Evolutionary conservation across 2,888 invertebrate species (phyloP).

Genomic region (Eilema griseolum): DNA sequence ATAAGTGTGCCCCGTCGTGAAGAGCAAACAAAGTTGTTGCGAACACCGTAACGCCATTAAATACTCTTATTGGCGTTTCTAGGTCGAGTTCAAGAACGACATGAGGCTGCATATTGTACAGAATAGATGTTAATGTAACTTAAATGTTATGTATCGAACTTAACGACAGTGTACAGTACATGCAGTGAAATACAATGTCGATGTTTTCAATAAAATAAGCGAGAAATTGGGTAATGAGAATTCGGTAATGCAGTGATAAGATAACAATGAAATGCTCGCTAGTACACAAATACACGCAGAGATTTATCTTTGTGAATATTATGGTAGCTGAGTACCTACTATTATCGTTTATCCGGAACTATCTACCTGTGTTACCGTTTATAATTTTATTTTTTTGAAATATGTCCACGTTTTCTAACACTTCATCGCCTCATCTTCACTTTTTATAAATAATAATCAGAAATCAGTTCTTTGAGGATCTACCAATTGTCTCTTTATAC

Average conservation of each 20-base stretch:
- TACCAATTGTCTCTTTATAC: no score
- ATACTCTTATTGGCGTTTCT: conserved; percentile 40
- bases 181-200: neutral
- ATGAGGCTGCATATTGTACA: conserved; percentile 2
- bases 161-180: neutral
- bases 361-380: neutral
- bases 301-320: neutral
- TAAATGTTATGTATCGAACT: conserved; percentile 3
- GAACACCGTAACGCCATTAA: conserved; percentile 37
- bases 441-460: no score
- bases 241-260: conserved; percentile 14
- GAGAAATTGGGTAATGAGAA: conserved; percentile 8
- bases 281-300: neutral
- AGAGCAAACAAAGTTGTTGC: conserved; percentile 24
- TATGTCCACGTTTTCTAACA: neutral
- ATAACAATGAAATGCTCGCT: neutral
- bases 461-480: no score
- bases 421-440: neutral
- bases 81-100: conserved; percentile 49
- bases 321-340: neutral
- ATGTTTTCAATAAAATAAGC: conserved; percentile 9
- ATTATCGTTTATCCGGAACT: neutral
- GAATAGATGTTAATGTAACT: neutral
- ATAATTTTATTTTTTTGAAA: neutral
- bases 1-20: conserved; percentile 36